Conservation (phyloP, 2,888 invertebrate species). For the Cerceris ruficornis region DNA sequence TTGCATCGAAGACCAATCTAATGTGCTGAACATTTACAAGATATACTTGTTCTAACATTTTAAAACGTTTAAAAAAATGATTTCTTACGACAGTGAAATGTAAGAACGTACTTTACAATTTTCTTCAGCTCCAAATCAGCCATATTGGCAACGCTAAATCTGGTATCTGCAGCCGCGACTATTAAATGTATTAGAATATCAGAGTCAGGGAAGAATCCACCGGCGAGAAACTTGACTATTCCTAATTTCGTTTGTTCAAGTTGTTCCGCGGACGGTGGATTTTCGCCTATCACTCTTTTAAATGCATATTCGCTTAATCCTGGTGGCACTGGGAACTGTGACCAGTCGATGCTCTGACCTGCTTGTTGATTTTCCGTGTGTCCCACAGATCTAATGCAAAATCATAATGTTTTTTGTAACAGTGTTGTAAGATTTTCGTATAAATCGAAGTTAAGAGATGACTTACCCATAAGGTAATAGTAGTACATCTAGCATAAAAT, state of each 20-base stretch:
- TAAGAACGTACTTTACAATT: constrained; percentile 84
- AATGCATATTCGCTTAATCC: constrained; percentile 90
- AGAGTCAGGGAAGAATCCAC: constrained; percentile 89
- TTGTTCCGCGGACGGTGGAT: constrained; percentile 89
- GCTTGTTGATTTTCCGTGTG: constrained; percentile 82
- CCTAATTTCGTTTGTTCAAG: constrained; percentile 91
- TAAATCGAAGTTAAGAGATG: constrained; percentile 6
- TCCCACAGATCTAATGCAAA: constrained; percentile 82
- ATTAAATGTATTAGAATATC: constrained; percentile 90
- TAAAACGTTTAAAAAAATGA: constrained; percentile 3
- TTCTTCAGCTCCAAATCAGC: constrained; percentile 94
- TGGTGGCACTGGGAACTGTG: constrained; percentile 85
- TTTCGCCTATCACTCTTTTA: constrained; percentile 89
- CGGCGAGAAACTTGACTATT: constrained; percentile 91
- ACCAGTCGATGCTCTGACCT: constrained; percentile 78
- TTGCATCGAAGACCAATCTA: constrained; percentile 89
- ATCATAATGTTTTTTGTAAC: constrained; percentile 12
- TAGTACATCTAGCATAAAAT: constrained; percentile 91
- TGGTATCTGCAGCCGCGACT: constrained; percentile 93
- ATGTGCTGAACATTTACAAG: constrained; percentile 82
- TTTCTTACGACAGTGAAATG: neutral
- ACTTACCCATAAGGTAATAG: constrained; percentile 92
- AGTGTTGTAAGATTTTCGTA: constrained; percentile 3
- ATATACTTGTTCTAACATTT: constrained; percentile 6
- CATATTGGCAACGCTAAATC: constrained; percentile 93